These are phyloP conservation scores for Drosophila dives DNA, from an alignment of 2,888 invertebrate genomes.

Conservation along the genomic window DNA sequence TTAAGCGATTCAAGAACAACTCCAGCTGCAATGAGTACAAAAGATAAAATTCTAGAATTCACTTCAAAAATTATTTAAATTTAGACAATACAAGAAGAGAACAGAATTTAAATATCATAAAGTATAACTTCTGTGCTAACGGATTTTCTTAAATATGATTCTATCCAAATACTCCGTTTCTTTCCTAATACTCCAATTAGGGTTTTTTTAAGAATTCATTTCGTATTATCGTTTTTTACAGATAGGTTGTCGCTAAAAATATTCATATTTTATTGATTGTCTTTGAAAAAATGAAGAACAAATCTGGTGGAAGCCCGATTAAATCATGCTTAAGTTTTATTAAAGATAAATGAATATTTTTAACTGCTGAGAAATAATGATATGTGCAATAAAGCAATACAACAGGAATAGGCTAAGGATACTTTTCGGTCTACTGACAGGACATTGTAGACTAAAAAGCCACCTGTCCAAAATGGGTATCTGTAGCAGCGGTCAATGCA, in stretches of 20 bases:
- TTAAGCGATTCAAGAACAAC: slow-evolving; percentile 56
- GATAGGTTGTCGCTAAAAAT: not conserved
- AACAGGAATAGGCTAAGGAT: too few relatives aligned
- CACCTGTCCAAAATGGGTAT: too few relatives aligned
- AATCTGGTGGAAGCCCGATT: not conserved
- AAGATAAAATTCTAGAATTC: not conserved
- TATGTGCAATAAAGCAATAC: not conserved
- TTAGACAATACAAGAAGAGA: too few relatives aligned
- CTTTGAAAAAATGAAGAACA: not conserved
- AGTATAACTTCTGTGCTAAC: too few relatives aligned
- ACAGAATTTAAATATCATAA: too few relatives aligned
- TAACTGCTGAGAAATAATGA: not conserved
- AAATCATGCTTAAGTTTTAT: not conserved
- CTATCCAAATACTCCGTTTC: not conserved
- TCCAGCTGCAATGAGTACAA: slow-evolving; percentile 54
- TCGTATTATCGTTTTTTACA: not conserved
- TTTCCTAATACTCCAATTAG: not conserved
- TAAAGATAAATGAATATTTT: not conserved
- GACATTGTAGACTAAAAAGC: too few relatives aligned
- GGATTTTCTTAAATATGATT: not conserved
- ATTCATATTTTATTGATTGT: not conserved
- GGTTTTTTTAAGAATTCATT: too few relatives aligned
- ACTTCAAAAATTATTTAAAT: too few relatives aligned
- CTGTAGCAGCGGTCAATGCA: too few relatives aligned
- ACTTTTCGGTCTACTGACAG: too few relatives aligned